Evolutionary conservation across 2,888 invertebrate genomes (phyloP).

Genomic region (Rhingia campestris): DNA sequence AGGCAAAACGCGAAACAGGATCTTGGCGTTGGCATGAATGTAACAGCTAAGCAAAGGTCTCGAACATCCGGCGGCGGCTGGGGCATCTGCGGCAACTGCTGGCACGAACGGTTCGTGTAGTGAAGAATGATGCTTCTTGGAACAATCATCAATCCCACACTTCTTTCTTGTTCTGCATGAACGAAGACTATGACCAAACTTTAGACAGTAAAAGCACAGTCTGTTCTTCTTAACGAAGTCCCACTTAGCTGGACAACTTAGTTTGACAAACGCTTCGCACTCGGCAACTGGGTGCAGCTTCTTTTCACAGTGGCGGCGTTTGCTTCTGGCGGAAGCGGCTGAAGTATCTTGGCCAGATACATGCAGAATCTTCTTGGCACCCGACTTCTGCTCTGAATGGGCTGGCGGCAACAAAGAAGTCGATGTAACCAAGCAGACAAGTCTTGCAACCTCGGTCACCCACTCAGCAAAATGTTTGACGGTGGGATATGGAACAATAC

Average conservation of each 20-base stretch:
- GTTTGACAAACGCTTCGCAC: constrained; percentile 27
- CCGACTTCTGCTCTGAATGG: background rate
- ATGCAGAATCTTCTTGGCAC: too few species aligned
- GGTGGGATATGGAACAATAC: too few species aligned
- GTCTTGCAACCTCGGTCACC: too few species aligned
- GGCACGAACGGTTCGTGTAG: constrained; percentile 23
- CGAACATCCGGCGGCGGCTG: background rate
- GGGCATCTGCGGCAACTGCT: constrained; percentile 1
- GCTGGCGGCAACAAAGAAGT: too few species aligned
- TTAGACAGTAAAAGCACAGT: constrained; percentile 40
- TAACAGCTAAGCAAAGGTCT: constrained; percentile 27
- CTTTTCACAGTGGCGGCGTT: constrained; percentile 31
- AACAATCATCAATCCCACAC: constrained; percentile 42
- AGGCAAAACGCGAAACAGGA: constrained; percentile 51
- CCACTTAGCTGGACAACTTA: constrained; percentile 35
- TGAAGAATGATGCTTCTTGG: constrained; percentile 47
- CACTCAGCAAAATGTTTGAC: too few species aligned
- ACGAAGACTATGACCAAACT: constrained; percentile 25
- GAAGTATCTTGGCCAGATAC: too few species aligned
- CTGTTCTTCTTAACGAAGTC: constrained; percentile 42
- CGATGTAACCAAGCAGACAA: too few species aligned
- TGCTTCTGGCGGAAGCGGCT: constrained; percentile 25
- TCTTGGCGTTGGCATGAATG: constrained; percentile 22
- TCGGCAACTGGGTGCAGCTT: constrained; percentile 36
- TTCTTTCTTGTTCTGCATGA: constrained; percentile 27